Evolutionary conservation across 1,140 invertebrate genomes (phyloP).

Genomic region (Papilio dardanus): DNA sequence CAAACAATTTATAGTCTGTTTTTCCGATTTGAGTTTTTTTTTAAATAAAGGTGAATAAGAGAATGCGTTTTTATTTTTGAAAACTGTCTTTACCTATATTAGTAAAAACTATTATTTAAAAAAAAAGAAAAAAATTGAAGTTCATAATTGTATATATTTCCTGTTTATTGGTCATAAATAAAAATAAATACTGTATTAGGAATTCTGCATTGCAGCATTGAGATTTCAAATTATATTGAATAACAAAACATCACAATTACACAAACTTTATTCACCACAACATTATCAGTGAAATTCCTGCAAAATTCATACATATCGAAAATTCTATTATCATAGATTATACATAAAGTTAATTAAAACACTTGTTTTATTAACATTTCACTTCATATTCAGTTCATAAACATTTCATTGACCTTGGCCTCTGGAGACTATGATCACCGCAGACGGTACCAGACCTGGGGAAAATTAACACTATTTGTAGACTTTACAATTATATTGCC

Average conservation of each 20-base stretch:
- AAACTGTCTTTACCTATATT: background rate
- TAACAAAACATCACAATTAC: slow-evolving; percentile 26
- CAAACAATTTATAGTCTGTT: background rate
- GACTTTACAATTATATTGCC: no score
- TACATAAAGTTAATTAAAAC: slow-evolving; percentile 7
- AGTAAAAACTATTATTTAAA: background rate
- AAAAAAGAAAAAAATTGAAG: background rate
- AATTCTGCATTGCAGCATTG: background rate
- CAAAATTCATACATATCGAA: slow-evolving; percentile 22
- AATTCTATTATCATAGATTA: slow-evolving; percentile 24
- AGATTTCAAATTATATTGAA: background rate
- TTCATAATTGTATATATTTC: no score
- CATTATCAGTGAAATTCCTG: background rate
- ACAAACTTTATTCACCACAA: slow-evolving; percentile 32
- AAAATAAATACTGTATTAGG: background rate
- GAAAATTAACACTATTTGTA: background rate
- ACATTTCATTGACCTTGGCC: slow-evolving; percentile 54
- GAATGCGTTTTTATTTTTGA: background rate
- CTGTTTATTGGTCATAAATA: background rate
- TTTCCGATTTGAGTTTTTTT: background rate
- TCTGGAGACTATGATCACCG: slow-evolving; percentile 89
- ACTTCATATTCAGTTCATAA: background rate
- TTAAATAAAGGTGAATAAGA: background rate
- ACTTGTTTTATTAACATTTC: slow-evolving; percentile 11
- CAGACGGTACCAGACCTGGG: slow-evolving; percentile 90